Evolutionary conservation across 2,113 vertebrate species (phyloP).

Genomic region (Isurus oxyrinchus): DNA sequence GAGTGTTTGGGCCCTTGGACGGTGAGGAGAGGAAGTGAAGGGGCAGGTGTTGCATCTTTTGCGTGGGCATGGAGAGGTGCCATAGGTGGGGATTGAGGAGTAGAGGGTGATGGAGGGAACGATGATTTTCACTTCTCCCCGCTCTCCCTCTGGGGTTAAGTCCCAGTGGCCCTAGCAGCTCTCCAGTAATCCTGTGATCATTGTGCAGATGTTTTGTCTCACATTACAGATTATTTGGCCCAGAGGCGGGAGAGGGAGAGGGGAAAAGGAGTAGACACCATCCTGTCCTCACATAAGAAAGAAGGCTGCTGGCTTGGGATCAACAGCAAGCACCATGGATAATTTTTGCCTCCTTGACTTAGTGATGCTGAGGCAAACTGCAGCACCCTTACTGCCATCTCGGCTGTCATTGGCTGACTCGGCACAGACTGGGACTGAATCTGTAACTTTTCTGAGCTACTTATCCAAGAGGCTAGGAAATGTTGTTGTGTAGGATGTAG

Average conservation of each 20-base stretch:
- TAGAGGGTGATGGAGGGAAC: too few relatives aligned
- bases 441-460: neutral
- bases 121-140: neutral
- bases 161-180: too few relatives aligned
- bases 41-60: too few relatives aligned
- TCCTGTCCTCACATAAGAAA: neutral
- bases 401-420: neutral
- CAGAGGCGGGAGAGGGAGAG: neutral
- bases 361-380: neutral
- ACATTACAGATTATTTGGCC: neutral
- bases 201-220: neutral
- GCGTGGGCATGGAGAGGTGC: too few relatives aligned
- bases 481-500: neutral
- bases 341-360: neutral
- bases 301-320: neutral
- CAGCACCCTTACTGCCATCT: neutral
- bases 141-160: too few relatives aligned
- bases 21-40: too few relatives aligned
- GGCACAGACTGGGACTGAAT: neutral
- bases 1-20: too few relatives aligned
- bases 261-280: neutral
- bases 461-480: neutral
- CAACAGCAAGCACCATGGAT: neutral
- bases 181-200: too few relatives aligned
- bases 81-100: too few relatives aligned